Evolutionary conservation across 2,888 invertebrate genomes (phyloP).

Genomic region (Coremacera marginata): DNA sequence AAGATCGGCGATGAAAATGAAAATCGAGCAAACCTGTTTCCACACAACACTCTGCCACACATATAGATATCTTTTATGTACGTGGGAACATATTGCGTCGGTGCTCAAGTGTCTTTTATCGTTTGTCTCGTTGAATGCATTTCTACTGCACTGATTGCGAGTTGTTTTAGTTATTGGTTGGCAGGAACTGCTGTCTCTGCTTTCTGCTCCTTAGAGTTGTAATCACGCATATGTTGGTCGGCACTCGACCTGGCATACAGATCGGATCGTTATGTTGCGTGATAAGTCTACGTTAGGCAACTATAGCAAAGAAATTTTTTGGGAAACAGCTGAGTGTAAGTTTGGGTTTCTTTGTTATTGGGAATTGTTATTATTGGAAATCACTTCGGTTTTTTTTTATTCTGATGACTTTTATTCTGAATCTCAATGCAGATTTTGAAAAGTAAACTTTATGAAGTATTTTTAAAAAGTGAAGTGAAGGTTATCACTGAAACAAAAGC

Average conservation of each 20-base stretch:
- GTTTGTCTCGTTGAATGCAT: neutral
- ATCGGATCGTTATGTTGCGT: neutral
- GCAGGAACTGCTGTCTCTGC: conserved; percentile 16
- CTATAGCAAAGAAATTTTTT: neutral
- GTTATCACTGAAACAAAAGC: no score
- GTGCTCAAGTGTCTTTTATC: neutral
- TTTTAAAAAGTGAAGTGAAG: no score
- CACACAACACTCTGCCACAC: neutral
- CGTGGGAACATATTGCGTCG: no score
- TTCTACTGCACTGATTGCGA: neutral
- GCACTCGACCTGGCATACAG: neutral
- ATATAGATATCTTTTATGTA: neutral
- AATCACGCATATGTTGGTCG: neutral
- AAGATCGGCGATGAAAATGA: conserved; percentile 9
- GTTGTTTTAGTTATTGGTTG: neutral
- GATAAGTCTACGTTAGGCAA: neutral
- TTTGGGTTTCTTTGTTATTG: no score
- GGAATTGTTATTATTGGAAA: no score
- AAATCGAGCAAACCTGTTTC: conserved; percentile 29
- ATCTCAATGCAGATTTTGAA: no score
- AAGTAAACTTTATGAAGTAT: no score
- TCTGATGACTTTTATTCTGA: no score
- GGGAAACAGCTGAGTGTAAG: no score
- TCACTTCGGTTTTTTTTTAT: no score
- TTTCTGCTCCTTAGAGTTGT: neutral